Base-by-base conservation (phyloP, 2,888 invertebrate species). In the Cephus nigrinus region DNA sequence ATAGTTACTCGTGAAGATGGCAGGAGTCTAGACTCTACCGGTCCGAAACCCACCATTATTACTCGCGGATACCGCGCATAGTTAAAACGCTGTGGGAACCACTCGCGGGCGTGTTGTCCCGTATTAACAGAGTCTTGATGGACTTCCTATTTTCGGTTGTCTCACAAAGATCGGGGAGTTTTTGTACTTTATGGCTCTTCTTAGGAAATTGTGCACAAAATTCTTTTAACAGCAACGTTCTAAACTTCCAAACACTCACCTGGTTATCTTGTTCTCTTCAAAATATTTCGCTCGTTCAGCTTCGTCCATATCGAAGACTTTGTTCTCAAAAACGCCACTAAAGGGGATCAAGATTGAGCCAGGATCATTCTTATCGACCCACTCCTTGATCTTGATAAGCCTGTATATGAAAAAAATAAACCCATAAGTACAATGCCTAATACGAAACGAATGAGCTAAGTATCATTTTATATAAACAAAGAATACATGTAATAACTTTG, bases 321-420 rank as follows among this genome's bases (percentile, higher is more conserved):
- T 96, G 79, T 94, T 94, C 92, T 99, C 99, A 87, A 98, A 95
- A 23, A 93, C 95, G 0, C 99, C 99, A 31, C 98, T 99, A 93
- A 99, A 99, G 0, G 99, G 99, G 83, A 99, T 98, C 69, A 99
- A 95, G 3, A 95, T 93, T 0, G 98, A 95, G 3, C 99, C 99
- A 0, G 98, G 96, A 91, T 99, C 99, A 90, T 99, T 95, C 90
- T 96, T 96, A 92, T 99, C 99, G 84, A 99, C 97, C 98, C 98
- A 99, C 91, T 98, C 98, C 92, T 99, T 99, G 88, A 99, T 97
- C 93, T 99, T 99, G 75, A 96, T 94, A 88, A 98, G 93, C 98
- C 97, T 97, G 89, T 84, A 80, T 5, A 40, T 23, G 23, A 15
- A 40, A 5, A 40, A 15, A 40, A 78, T 77, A 78, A 68, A 79